Base-by-base conservation (phyloP, 2,888 invertebrate genomes). In the Chrysotoxum bicinctum region DNA sequence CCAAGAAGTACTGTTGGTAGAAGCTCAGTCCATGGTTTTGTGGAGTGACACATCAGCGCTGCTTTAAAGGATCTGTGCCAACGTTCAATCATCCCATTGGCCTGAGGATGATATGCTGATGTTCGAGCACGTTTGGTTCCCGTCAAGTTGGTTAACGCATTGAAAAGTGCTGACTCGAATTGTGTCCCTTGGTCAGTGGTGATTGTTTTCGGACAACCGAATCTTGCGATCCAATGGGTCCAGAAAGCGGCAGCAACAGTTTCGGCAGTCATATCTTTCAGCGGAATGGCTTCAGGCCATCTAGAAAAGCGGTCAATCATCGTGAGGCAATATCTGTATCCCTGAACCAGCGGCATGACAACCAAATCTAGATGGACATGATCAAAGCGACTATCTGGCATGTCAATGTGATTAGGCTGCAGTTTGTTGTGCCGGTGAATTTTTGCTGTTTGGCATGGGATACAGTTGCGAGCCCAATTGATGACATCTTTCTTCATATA, bases 51-150 rank as follows among this genome's bases (percentile, higher is more conserved):
- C 72, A 72, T 89, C 23, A 91, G 80, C 0, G 92, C 90, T 0
- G 91, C 88, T 87, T 91, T 92, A 66, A 92, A 83, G 8, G 89
- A 88, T 1, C 92, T 87, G 82, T 93, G n/a, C n/a, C n/a, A n/a
- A n/a, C n/a, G n/a, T n/a, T n/a, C n/a, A n/a, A n/a, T n/a, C n/a
- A n/a, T n/a, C 92, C 56, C 56, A 19, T 56, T 56, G 0, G 32
- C 32, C n/a, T 56, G 56, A 10, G 56, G 56, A 56, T 32, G 30
- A 2, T 54, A 54, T 9, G 54, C 54, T n/a, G n/a, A 16, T 8
- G 30, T 30, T 30, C 54, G 54, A 1, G 54, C 72, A 43, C 79
- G 84, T 69, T 84, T 62, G 7, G 48, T 43, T 23, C 69, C 80
- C 10, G 81, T 64, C 23, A 87, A 35, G 32, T 83, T 75, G n/a